Conservation (phyloP, 2,888 invertebrate genomes). For the Melinaea menophilus region DNA sequence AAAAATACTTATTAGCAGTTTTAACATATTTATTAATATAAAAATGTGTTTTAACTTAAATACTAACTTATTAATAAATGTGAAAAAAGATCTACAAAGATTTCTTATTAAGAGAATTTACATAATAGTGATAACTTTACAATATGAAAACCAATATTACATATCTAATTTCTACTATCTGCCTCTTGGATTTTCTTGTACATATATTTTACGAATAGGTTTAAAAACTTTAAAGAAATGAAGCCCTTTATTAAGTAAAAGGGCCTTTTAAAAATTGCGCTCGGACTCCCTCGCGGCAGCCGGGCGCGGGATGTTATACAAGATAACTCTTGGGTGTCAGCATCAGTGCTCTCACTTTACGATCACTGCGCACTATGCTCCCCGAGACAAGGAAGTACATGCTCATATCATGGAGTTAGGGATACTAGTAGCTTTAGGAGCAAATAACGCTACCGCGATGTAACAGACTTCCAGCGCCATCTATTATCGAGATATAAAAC, state of each 20-base stretch:
- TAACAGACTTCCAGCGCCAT: slow-evolving; percentile 51
- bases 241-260: slow-evolving; percentile 81
- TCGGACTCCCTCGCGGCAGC: slow-evolving; percentile 69
- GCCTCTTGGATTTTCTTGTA: too few species aligned
- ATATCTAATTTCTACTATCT: too few species aligned
- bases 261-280: slow-evolving; percentile 88
- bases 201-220: too few species aligned
- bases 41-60: too few species aligned
- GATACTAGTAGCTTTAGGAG: slow-evolving; percentile 17
- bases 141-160: too few species aligned
- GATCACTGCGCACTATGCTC: slow-evolving; percentile 92
- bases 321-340: slow-evolving; percentile 82
- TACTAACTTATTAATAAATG: too few species aligned
- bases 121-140: too few species aligned
- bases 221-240: neutral
- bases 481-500: slow-evolving; percentile 38
- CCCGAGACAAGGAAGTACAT: slow-evolving; percentile 88
- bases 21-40: too few species aligned
- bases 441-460: slow-evolving; percentile 46
- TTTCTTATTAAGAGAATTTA: too few species aligned
- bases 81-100: too few species aligned
- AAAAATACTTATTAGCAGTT: neutral
- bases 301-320: slow-evolving; percentile 77
- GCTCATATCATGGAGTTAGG: rapidly evolving
- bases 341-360: slow-evolving; percentile 91